Evolutionary conservation across 64 coral and sea anemone species (phyloP).

Genomic region (Montipora sp.): DNA sequence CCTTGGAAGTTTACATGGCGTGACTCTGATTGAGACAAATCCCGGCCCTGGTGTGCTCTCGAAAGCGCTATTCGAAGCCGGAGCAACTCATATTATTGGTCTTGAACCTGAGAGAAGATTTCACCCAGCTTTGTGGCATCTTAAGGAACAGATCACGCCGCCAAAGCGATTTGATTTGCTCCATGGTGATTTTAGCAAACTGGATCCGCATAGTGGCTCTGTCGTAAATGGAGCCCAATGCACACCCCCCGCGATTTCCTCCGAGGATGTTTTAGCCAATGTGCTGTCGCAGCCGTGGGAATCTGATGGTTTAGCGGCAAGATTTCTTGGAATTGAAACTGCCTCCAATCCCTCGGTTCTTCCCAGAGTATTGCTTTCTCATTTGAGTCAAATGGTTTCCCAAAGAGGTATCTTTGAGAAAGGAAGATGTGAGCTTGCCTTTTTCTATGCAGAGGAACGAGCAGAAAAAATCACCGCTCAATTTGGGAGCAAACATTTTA

Average conservation of each 20-base stretch:
- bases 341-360: constrained; percentile 29
- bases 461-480: constrained; percentile 79
- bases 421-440: constrained; percentile 81
- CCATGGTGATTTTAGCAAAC: constrained; percentile 91
- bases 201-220: constrained; percentile 80
- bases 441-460: constrained; percentile 88
- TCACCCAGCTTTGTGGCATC: constrained; percentile 42
- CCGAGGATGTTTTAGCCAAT: constrained; percentile 73
- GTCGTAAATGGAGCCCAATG: constrained; percentile 41
- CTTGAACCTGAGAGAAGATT: constrained; percentile 90
- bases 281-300: constrained; percentile 69
- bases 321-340: constrained; percentile 88
- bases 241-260: constrained; percentile 76
- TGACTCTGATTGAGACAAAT: constrained; percentile 66
- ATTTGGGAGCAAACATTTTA: constrained; percentile 76
- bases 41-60: constrained; percentile 72
- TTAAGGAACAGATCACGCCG: constrained; percentile 47
- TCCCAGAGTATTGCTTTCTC: constrained; percentile 67
- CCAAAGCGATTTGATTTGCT: constrained; percentile 47
- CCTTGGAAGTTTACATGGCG: constrained; percentile 47
- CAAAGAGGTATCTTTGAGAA: constrained; percentile 86
- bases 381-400: constrained; percentile 55
- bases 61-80: constrained; percentile 62
- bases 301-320: constrained; percentile 63
- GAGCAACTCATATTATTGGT: constrained; percentile 74